Evolutionary conservation across 2,113 vertebrate genomes (phyloP).

Genomic region (Zosterops japonicus): DNA sequence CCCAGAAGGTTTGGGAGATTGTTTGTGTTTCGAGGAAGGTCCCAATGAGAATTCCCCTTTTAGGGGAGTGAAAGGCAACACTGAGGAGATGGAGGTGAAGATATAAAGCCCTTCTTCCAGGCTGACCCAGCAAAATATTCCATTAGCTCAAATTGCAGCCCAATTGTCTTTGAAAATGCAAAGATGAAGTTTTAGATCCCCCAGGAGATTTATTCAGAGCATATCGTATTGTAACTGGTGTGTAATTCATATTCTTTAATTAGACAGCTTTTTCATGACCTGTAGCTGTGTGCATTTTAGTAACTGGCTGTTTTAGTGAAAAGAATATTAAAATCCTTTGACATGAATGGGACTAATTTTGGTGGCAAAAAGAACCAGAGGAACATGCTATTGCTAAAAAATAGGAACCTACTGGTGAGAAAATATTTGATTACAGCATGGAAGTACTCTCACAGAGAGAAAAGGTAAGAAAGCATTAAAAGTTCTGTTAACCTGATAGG

Average conservation of each 20-base stretch:
- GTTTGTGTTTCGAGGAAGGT: slow-evolving; percentile 40
- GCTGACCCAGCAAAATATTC: slow-evolving; percentile 37
- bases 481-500: not conserved
- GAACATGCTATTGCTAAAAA: not conserved
- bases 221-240: not conserved
- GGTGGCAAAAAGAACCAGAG: not conserved
- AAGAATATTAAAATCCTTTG: slow-evolving; percentile 25
- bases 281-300: not conserved
- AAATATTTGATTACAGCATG: not conserved
- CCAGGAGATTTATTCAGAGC: not conserved
- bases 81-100: slow-evolving; percentile 39
- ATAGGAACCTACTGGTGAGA: not conserved
- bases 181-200: slow-evolving; percentile 19
- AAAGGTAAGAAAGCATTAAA: not conserved
- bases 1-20: slow-evolving; percentile 56
- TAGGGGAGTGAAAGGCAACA: slow-evolving; percentile 63
- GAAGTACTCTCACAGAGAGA: not conserved
- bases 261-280: not conserved
- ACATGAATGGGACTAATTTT: not conserved
- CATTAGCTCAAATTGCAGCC: slow-evolving; percentile 42
- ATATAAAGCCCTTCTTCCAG: not conserved
- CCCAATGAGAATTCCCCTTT: slow-evolving; percentile 68
- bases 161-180: not conserved
- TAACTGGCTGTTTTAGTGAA: not conserved
- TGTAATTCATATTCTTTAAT: slow-evolving; percentile 21